phyloP scores from a whole-genome alignment of 2,113 vertebrate genomes.

The Tylochromis polylepis region DNA sequence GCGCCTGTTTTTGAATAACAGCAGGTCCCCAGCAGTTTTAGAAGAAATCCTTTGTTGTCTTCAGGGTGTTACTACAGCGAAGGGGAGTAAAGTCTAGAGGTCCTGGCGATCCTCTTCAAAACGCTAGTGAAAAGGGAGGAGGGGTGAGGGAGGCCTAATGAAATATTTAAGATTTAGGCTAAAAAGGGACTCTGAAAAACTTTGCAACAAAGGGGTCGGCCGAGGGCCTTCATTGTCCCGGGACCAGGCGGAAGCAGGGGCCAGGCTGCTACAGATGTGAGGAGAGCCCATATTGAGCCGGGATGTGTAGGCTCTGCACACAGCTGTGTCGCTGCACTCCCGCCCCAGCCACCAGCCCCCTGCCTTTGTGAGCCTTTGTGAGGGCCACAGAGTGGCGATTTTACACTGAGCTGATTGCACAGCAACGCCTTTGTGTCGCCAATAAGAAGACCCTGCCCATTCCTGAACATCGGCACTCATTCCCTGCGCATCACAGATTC shows the following conservation, averaged over 20 bases:
- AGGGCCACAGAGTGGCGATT: slow-evolving; percentile 75
- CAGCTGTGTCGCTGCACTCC: slow-evolving; percentile 82
- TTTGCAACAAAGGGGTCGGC: slow-evolving; percentile 77
- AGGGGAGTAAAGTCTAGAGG: slow-evolving; percentile 37
- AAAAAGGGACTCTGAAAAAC: slow-evolving; percentile 76
- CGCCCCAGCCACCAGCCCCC: slow-evolving; percentile 83
- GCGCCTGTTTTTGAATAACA: slow-evolving; percentile 53
- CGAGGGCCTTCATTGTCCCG: slow-evolving; percentile 71
- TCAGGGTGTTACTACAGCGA: slow-evolving; percentile 36
- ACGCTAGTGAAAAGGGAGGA: slow-evolving; percentile 38
- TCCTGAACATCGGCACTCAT: slow-evolving; percentile 36
- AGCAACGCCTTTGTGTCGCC: slow-evolving; percentile 78
- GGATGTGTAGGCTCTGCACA: slow-evolving; percentile 82
- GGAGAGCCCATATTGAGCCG: slow-evolving; percentile 83
- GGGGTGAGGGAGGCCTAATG: slow-evolving; percentile 73
- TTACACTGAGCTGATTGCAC: slow-evolving; percentile 82
- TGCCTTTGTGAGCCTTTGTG: slow-evolving; percentile 82
- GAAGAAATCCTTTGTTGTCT: slow-evolving; percentile 69
- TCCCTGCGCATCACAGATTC: slow-evolving; percentile 25
- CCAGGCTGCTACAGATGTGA: slow-evolving; percentile 76
- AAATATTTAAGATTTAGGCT: slow-evolving; percentile 86
- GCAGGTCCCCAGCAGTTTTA: slow-evolving; percentile 62
- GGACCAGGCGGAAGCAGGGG: slow-evolving; percentile 74
- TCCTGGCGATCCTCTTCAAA: slow-evolving; percentile 56
- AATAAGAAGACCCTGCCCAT: slow-evolving; percentile 57